phyloP scores from a whole-genome alignment of 2,797 vertebrate genomes.

The Typhlichthys subterraneus region DNA sequence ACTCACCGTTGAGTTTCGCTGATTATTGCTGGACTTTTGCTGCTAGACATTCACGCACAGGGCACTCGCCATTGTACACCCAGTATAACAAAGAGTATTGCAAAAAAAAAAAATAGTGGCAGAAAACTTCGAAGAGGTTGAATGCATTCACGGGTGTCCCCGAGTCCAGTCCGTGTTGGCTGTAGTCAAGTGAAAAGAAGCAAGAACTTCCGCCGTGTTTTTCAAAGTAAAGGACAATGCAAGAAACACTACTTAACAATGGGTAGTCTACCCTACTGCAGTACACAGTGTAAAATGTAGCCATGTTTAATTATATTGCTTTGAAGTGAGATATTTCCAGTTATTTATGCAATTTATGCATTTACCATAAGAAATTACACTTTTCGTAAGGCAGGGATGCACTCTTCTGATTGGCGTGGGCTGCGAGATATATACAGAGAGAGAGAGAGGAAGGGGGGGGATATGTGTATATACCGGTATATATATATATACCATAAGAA shows the following conservation, averaged over 20 bases:
- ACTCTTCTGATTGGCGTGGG: too few species aligned
- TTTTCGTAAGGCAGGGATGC: too few species aligned
- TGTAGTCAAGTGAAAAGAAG: conserved; percentile 14
- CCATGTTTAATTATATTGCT: too few species aligned
- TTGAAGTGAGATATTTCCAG: too few species aligned
- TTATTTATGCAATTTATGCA: too few species aligned
- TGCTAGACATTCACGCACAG: neutral
- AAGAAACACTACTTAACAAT: neutral
- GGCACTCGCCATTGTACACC: conserved; percentile 18
- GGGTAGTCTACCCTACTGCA: neutral
- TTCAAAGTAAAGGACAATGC: conserved; percentile 44
- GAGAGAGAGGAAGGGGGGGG: too few species aligned
- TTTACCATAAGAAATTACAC: too few species aligned
- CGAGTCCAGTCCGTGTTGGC: conserved; percentile 24
- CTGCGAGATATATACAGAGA: too few species aligned
- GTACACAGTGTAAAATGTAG: too few species aligned
- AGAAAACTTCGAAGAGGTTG: conserved; percentile 58
- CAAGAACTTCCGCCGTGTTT: conserved; percentile 23
- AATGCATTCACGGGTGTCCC: conserved; percentile 31
- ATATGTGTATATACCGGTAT: too few species aligned
- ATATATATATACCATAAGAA: too few species aligned
- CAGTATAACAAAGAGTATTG: neutral
- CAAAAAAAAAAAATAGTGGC: conserved; percentile 18
- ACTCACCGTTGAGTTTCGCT: conserved; percentile 28
- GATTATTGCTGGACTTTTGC: conserved; percentile 2